Conservation (phyloP, 2,888 invertebrate species). For the Nymphalis polychloros region DNA sequence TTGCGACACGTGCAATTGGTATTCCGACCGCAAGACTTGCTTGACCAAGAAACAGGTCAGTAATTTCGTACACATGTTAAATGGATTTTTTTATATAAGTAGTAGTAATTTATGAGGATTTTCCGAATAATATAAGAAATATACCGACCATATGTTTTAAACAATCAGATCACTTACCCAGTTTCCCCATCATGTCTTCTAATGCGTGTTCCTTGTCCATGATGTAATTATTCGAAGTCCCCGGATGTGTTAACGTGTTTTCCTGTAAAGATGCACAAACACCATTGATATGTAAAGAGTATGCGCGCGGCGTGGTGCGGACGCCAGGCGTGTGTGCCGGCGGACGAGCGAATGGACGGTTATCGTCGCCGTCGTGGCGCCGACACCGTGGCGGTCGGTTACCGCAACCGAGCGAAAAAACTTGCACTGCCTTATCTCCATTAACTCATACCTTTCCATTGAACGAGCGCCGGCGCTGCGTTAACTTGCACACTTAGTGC, state of each 20-base stretch:
- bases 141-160: slow-evolving; percentile 55
- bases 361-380: slow-evolving; percentile 59
- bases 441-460: slow-evolving; percentile 50
- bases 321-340: slow-evolving; percentile 71
- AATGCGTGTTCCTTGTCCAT: slow-evolving; percentile 85
- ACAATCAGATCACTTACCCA: slow-evolving; percentile 73
- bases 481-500: neutral
- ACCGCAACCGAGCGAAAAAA: slow-evolving; percentile 72
- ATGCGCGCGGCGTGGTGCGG: slow-evolving; percentile 50
- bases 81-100: neutral
- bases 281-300: slow-evolving; percentile 58
- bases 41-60: slow-evolving; percentile 23
- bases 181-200: slow-evolving; percentile 85
- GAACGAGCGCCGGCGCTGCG: slow-evolving; percentile 33
- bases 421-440: slow-evolving; percentile 68
- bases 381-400: slow-evolving; percentile 53
- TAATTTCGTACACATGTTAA: slow-evolving; percentile 22
- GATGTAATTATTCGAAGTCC: slow-evolving; percentile 42
- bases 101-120: too few relatives aligned
- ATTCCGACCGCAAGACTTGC: slow-evolving; percentile 33
- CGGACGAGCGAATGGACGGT: slow-evolving; percentile 71
- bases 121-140: neutral
- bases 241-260: slow-evolving; percentile 31
- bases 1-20: slow-evolving; percentile 37
- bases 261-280: slow-evolving; percentile 63